Evolutionary conservation across 2,797 vertebrate species (phyloP).

Genomic region (Fratercula arctica): DNA sequence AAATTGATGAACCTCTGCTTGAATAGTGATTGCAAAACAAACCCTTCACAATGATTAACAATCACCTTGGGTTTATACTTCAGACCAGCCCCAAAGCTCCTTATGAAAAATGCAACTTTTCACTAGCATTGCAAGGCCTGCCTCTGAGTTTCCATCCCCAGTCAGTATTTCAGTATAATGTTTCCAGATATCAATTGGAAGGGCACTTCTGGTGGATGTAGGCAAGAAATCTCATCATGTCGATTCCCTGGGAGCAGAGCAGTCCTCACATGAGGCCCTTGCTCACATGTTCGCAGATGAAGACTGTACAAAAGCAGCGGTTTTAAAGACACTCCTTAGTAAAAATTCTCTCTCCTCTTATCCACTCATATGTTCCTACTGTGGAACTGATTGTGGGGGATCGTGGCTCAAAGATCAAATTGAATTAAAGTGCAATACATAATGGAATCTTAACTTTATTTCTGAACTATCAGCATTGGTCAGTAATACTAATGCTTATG

Average conservation of each 20-base stretch:
- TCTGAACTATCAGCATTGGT: not conserved
- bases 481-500: not conserved
- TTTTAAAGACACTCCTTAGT: not conserved
- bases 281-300: not conserved
- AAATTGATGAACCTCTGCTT: conserved; percentile 30
- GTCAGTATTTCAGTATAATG: not conserved
- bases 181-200: not conserved
- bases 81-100: not conserved
- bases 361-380: not conserved
- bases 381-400: not conserved
- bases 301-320: not conserved
- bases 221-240: not conserved
- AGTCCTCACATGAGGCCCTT: accelerated
- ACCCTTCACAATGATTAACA: not conserved
- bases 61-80: not conserved
- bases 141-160: not conserved
- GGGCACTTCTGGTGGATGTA: not conserved
- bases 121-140: too few species aligned
- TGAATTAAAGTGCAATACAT: not conserved
- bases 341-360: not conserved
- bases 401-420: not conserved
- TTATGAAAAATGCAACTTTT: accelerated
- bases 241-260: not conserved
- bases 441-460: not conserved
- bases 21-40: not conserved